phyloP scores from a whole-genome alignment of 2,888 invertebrate species.

The Apamea crenata region DNA sequence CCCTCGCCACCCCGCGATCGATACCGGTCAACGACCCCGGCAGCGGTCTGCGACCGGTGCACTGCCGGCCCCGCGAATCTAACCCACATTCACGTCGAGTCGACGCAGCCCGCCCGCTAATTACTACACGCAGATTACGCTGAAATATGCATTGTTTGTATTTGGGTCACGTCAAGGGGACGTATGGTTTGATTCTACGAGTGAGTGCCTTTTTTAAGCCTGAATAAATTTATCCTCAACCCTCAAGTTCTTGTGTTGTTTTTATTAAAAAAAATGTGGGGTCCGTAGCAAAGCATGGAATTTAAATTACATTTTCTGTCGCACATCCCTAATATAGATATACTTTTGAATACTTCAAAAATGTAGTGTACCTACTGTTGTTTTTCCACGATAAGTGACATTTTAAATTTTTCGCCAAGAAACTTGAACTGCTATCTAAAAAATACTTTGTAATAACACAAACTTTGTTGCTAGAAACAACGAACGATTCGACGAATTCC shows the following conservation, averaged over 20 bases:
- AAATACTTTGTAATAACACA: conserved; percentile 30
- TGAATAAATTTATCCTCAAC: conserved; percentile 32
- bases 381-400: neutral
- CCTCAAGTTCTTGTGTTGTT: neutral
- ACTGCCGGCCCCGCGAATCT: conserved; percentile 82
- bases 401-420: neutral
- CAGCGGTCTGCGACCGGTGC: conserved; percentile 85
- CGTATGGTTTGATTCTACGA: conserved; percentile 58
- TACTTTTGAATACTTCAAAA: neutral
- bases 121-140: conserved; percentile 83
- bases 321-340: neutral
- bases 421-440: conserved; percentile 8
- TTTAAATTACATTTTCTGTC: neutral
- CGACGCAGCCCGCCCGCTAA: conserved; percentile 74
- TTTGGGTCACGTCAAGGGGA: conserved; percentile 76
- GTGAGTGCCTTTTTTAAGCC: conserved; percentile 51
- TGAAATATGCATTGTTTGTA: conserved; percentile 80
- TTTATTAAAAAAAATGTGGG: neutral
- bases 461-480: conserved; percentile 38
- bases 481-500: conserved; percentile 38
- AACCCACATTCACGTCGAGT: conserved; percentile 81
- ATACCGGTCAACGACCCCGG: conserved; percentile 89
- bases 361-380: no score
- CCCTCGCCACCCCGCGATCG: conserved; percentile 82
- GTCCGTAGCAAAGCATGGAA: neutral